A percentile compares a stretch with the other conserved stretches of the same genome.
These are phyloP conservation scores for Delia radicum DNA, from an alignment of 1,140 invertebrate species.

Conservation along the genomic window DNA sequence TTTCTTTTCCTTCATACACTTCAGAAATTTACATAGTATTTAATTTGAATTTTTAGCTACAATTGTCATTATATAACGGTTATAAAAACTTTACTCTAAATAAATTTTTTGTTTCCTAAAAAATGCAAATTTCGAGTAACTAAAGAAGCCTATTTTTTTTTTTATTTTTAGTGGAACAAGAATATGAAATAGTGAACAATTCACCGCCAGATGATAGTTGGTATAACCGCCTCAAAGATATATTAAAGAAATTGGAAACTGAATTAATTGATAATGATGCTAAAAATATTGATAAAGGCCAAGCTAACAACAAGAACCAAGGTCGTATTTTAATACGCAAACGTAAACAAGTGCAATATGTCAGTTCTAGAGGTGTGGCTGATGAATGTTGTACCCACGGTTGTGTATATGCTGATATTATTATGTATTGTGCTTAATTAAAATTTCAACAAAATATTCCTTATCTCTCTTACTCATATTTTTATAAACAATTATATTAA, in stretches of 20 bases:
- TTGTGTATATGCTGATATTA: constrained; percentile 8
- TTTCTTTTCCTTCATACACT: no score
- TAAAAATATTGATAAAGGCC: neutral
- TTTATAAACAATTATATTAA: no score
- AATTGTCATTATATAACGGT: no score
- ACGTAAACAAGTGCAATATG: neutral
- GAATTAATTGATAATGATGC: neutral
- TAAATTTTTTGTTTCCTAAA: no score
- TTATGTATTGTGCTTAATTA: constrained; percentile 14
- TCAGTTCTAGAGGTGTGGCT: neutral
- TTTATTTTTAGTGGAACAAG: neutral
- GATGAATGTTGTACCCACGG: constrained; percentile 24
- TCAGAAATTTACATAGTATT: no score
- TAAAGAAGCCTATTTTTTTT: neutral
- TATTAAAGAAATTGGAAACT: neutral
- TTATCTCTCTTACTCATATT: no score
- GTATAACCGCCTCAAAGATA: constrained; percentile 1
- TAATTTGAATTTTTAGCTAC: no score
- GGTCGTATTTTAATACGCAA: neutral
- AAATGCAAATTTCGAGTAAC: no score
- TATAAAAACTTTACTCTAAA: no score
- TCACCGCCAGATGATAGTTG: neutral
- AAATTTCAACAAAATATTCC: no score
- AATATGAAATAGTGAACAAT: neutral
- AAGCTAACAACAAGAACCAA: neutral